Percentiles rank a stretch among this genome's conserved stretches.
These are phyloP conservation scores for Thomomys bottae DNA, from an alignment of 2,113 vertebrate genomes.

Conservation along the genomic window DNA sequence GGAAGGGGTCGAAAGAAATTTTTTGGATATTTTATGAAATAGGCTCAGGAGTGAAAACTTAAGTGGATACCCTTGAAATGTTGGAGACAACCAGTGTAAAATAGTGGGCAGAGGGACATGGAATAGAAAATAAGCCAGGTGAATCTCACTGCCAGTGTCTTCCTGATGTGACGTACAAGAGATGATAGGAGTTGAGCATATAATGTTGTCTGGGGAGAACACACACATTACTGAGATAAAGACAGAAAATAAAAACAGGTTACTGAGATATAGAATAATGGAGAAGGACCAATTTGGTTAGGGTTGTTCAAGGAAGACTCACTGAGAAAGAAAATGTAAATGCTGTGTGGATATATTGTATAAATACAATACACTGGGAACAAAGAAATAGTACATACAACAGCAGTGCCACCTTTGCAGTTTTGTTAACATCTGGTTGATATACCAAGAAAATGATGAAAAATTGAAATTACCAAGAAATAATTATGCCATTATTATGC, in stretches of 20 bases:
- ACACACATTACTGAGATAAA: not conserved
- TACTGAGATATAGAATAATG: not conserved
- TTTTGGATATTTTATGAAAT: not conserved
- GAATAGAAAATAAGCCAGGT: not conserved
- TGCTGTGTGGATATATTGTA: not conserved
- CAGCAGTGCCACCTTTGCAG: not conserved
- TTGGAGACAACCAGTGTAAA: not conserved
- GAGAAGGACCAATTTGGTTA: not conserved
- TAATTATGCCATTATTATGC: not conserved
- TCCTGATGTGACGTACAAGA: not conserved
- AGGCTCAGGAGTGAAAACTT: not conserved
- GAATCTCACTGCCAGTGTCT: not conserved
- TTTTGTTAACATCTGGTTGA: not conserved
- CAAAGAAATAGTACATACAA: not conserved
- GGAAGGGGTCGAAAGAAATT: not conserved
- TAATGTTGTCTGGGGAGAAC: not conserved
- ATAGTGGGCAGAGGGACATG: not conserved
- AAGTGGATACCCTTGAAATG: rapidly evolving
- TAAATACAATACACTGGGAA: not conserved
- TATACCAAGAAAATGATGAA: not conserved
- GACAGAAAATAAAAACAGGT: not conserved
- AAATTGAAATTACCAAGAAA: slow-evolving; percentile 37
- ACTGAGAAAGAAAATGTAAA: slow-evolving; percentile 33
- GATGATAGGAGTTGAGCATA: not conserved
- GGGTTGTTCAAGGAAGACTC: not conserved